Base-by-base conservation (phyloP, 2,113 vertebrate species). In the Anguilla rostrata region DNA sequence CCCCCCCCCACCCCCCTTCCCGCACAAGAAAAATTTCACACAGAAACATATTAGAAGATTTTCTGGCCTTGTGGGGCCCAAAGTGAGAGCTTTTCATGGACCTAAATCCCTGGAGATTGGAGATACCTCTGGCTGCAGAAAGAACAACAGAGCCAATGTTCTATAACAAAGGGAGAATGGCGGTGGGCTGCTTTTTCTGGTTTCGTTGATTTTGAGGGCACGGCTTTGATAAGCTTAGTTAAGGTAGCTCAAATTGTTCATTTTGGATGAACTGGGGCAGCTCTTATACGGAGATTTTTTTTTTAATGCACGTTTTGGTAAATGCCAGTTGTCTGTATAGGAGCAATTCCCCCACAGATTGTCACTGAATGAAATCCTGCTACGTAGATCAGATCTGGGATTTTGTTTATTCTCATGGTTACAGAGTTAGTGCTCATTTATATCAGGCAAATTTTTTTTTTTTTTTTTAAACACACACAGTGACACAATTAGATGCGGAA, bases 341-440 rank as follows among this genome's bases (percentile, higher is more conserved):
- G 83, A 78, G 66, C 41, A 86, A 86, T 83, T 87, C 46, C 22
- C 63, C 46, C 14, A 22, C 82, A 63, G 43, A 40, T 5, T 83
- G 26, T 83, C 79, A 87, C 79, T 83, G 60, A 82, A 81, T 63
- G 39, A 86, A 86, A 81, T 34, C 57, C 56, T 39, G 46, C 56
- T 66, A 82, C 63, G 82, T 86, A 81, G 80, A 86, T 86, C 78
- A 82, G 40, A 86, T 66, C 79, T 22, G 85, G 78, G 79, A 26
- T 78, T 87, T 87, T 78, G 71, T 87, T 83, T 87, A 41, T 87
- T 75, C 82, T 83, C 60, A 20, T 78, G 81, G 82, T 81, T 79
- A 39, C 29, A 3, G 86, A 71, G 46, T 78, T 83, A 87, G 86
- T 83, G 39, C 46, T 66, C 71, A 83, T 87, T 87, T 79, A 46